Base-by-base conservation (phyloP, 2,113 vertebrate species). In the Pangasianodon hypophthalmus region DNA sequence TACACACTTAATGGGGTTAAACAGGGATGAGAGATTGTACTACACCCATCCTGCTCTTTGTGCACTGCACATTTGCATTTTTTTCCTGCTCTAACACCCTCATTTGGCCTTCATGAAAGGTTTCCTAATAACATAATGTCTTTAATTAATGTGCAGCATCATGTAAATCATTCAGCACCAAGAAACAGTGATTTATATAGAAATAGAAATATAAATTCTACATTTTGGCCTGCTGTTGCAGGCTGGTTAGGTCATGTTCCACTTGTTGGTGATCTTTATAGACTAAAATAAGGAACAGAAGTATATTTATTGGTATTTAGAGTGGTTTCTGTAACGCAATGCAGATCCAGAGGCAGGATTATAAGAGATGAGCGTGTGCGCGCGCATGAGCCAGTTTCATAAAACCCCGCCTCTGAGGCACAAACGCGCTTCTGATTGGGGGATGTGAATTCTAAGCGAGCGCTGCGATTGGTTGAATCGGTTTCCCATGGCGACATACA, bases 401-500 rank as follows among this genome's bases (percentile, higher is more conserved):
- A 32, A 86, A 69, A 26, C 50, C 21, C 84, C 52, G 71, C 86
- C 67, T 62, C 80, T 50, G 24, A 11, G n/a, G 2, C 32, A 18
- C 19, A 48, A 54, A 4, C 32, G 1, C 18, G 26, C 21, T 37
- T 18, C 56, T 87, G 60, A 90, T 92, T 91, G 92, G 90, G 11
- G 24, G 58, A n/a, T 41, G 46, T 58, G 21, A 88, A 71, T 71
- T 67, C 3, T 19, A 4, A 32, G 24, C 29, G 4, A 18, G 29
- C 13, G 11, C 80, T 54, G 5, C 13, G 80, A 91, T 86, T 91
- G 90, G 85, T 62, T 73, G 62, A 84, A 54, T 4, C 18, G 81
- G 92, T 87, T 50, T 91, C 90, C 91, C 90, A 92, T 92, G 86
- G 90, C 85, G 91, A 92, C 91, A 83, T 81, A 87, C 58, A 62